Evolutionary conservation across 2,113 vertebrate genomes (phyloP).

Genomic region (Urocitellus parryii): DNA sequence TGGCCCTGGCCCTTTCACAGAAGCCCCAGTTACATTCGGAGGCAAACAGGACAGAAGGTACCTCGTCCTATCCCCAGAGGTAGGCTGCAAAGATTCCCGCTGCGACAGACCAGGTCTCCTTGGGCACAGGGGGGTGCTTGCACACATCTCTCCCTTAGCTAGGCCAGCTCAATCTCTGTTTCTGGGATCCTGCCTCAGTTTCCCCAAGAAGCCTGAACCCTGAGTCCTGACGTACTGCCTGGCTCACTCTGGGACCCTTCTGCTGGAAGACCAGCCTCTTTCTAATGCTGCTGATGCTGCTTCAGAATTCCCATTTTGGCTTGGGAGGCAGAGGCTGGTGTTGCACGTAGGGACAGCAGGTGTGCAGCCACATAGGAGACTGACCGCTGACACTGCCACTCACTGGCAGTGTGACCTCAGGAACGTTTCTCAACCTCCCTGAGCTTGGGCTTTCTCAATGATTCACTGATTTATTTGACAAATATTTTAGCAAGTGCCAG

Average conservation of each 20-base stretch:
- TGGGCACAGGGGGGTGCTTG: too few relatives aligned
- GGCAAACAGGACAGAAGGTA: too few relatives aligned
- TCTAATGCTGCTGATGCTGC: neutral
- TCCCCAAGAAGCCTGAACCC: neutral
- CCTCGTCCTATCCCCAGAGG: accelerated
- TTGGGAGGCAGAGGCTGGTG: neutral
- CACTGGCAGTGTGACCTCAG: neutral
- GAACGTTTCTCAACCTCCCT: neutral
- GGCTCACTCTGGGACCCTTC: neutral
- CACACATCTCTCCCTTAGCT: neutral
- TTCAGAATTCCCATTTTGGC: neutral
- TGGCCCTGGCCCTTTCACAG: neutral
- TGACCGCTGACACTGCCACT: neutral
- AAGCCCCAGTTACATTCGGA: neutral
- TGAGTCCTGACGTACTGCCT: neutral
- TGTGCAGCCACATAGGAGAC: neutral
- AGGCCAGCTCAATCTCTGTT: neutral
- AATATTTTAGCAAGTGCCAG: neutral
- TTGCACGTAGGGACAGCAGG: accelerated
- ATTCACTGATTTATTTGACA: neutral
- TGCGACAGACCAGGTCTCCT: neutral
- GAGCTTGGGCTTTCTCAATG: neutral
- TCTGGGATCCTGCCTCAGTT: neutral
- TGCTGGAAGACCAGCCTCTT: neutral
- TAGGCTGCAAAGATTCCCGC: too few relatives aligned